Evolutionary conservation across 2,888 invertebrate species (phyloP).

Genomic region (Sphecodes monilicornis): DNA sequence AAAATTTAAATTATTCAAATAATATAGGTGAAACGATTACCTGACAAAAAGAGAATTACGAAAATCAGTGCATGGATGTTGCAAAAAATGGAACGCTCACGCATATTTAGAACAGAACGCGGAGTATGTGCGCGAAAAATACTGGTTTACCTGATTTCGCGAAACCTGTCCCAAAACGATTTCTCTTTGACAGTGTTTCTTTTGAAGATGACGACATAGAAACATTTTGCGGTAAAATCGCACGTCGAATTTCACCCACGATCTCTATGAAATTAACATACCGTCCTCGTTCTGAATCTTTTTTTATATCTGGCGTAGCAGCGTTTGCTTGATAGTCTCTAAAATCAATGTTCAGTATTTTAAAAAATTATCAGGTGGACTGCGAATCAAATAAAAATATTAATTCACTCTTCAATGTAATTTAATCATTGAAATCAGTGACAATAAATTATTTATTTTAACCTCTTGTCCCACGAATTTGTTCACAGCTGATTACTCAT

Average conservation of each 20-base stretch:
- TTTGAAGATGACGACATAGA: background rate
- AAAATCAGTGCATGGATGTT: background rate
- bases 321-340: background rate
- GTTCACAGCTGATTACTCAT: too few species aligned
- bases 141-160: background rate
- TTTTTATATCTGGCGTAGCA: background rate
- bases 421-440: too few species aligned
- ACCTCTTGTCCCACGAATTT: too few species aligned
- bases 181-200: background rate
- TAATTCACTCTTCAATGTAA: too few species aligned
- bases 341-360: background rate
- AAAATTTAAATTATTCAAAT: background rate
- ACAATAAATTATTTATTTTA: too few species aligned
- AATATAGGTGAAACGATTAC: background rate
- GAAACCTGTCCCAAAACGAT: conserved; percentile 3
- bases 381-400: background rate
- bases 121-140: background rate
- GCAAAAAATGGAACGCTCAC: background rate
- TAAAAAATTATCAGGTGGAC: background rate
- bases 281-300: background rate
- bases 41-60: background rate
- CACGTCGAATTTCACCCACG: background rate
- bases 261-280: background rate
- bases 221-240: background rate
- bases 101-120: background rate